A percentile compares a stretch with the other conserved stretches of the same genome.
Conservation (phyloP, 2,797 vertebrate genomes). For the Catamblyrhynchus diadema region DNA sequence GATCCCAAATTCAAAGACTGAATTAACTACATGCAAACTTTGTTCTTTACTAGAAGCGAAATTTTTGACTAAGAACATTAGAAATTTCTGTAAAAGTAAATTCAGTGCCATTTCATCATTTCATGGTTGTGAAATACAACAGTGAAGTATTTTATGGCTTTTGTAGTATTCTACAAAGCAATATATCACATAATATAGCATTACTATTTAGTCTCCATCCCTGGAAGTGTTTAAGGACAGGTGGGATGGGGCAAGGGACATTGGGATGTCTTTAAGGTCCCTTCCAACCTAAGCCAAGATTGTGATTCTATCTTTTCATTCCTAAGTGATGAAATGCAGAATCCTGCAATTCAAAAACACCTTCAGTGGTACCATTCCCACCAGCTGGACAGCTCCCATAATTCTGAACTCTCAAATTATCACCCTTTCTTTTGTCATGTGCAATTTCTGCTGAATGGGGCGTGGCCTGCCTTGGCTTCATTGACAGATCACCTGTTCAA, state of each 20-base stretch:
- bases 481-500: neutral
- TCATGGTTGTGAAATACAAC: neutral
- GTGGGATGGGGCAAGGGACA: fast-evolving
- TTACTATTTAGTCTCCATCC: neutral
- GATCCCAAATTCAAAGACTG: neutral
- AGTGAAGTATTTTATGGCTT: neutral
- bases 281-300: neutral
- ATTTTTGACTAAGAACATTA: neutral
- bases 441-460: neutral
- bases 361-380: neutral
- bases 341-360: neutral
- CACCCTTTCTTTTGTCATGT: neutral
- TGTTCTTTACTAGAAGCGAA: neutral
- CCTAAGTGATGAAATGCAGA: neutral
- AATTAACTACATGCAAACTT: neutral
- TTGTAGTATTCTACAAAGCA: neutral
- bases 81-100: neutral
- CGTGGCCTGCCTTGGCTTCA: neutral
- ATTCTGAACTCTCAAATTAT: neutral
- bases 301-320: neutral
- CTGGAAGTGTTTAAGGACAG: neutral
- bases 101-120: neutral
- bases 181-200: neutral
- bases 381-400: neutral
- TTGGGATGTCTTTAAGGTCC: neutral